Base-by-base conservation (phyloP, 2,888 invertebrate species). In the Luperina testacea region DNA sequence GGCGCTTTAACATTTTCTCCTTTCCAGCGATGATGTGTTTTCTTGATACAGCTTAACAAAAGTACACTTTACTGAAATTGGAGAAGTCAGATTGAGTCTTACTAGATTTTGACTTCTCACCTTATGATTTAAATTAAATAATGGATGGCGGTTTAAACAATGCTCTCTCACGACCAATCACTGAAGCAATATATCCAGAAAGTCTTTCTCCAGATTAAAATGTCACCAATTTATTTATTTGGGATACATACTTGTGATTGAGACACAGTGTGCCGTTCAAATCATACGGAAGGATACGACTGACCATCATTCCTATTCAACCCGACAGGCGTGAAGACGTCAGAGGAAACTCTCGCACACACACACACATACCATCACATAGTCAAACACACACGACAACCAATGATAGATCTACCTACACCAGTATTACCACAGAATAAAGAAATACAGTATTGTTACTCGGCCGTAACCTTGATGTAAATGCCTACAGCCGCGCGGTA, bases 271-370 rank as follows among this genome's bases (percentile, higher is more conserved):
- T 57, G 48, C 27, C 42, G 57, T 82, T 82, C 27, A 64, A 82
- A 79, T 65, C 57, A 57, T 48, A 48, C 27, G 57, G 27, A 64
- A 64, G 69, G 64, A 80, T 51, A 84, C n/a, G n/a, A 32, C 42
- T 70, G 69, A 65, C 80, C 80, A 78, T 78, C 59, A 59, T 84
- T 71, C 61, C 65, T 79, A 84, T 79, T 81, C 71, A 84, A n/a
- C 17, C 24, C 38, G 63, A 80, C 67, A 68, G 20, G 27, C n/a
- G 61, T 84, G 32, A 80, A 79, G 80, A 84, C 45, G 51, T 59
- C 8, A 64, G 53, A 84, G 81, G 57, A 64, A 72, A 9, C 38
- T 2, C 9, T 17, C 11, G 0, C 27, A 7, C 8, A 70, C 20
- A 42, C 61, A 72, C 61, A 32, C 63, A 32, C 59, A 61, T 24